Percentiles rank a stretch among this genome's conserved stretches.
Conservation (phyloP, 2,888 invertebrate genomes). For the Pterostichus madidus region DNA sequence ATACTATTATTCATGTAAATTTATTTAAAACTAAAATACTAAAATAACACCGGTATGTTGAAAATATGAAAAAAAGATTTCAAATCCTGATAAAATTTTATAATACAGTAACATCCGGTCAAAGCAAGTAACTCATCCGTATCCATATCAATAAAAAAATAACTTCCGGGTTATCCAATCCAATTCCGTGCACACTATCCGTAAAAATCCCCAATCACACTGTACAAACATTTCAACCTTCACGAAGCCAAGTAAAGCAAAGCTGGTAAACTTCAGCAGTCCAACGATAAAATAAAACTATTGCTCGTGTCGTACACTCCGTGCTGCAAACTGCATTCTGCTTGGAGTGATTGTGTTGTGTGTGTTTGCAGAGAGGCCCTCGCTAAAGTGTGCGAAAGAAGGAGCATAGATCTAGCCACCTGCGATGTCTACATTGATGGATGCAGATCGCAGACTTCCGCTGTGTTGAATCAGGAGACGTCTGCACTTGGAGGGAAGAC, state of each 20-base stretch:
- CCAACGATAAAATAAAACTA: conserved; percentile 32
- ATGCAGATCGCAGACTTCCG: conserved; percentile 82
- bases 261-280: neutral
- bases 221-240: conserved; percentile 40
- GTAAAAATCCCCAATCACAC: conserved; percentile 45
- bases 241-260: neutral
- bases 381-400: conserved; percentile 81
- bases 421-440: conserved; percentile 84
- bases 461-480: conserved; percentile 81
- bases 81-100: too few species aligned
- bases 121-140: neutral
- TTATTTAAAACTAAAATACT: too few species aligned
- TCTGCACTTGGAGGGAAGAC: conserved; percentile 84
- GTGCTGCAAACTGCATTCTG: neutral
- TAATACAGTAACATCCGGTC: too few species aligned
- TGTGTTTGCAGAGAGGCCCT: conserved; percentile 81
- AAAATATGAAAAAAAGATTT: too few species aligned
- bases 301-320: conserved; percentile 1
- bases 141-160: conserved; percentile 44
- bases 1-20: too few species aligned
- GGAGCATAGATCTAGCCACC: conserved; percentile 82
- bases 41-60: too few species aligned
- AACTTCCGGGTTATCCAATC: conserved; percentile 44
- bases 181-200: conserved; percentile 25
- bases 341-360: neutral